Conservation (phyloP, 2,888 invertebrate genomes). For the Agrenia bidenticulata region DNA sequence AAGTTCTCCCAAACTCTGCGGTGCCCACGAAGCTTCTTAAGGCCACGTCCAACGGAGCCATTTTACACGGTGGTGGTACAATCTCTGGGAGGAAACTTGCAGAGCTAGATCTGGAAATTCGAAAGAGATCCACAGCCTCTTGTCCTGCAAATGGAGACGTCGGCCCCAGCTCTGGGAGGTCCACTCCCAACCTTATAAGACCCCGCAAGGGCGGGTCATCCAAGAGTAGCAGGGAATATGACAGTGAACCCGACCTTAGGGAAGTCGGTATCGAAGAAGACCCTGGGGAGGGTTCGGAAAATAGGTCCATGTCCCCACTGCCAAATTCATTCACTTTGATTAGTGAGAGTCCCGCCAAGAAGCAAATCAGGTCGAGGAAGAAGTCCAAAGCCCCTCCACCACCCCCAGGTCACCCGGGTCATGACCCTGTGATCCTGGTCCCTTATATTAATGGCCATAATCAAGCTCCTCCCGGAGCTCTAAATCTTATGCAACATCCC, state of each 20-base stretch:
- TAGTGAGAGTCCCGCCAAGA: conserved; percentile 59
- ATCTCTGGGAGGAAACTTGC: conserved; percentile 68
- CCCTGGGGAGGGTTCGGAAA: neutral
- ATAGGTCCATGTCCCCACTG: conserved; percentile 47
- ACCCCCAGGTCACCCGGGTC: conserved; percentile 45
- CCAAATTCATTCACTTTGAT: conserved; percentile 53
- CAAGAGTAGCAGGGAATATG: conserved; percentile 58
- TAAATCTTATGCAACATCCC: neutral
- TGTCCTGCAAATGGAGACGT: conserved; percentile 35
- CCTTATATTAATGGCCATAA: neutral
- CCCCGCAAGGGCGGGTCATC: conserved; percentile 11
- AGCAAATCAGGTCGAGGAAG: conserved; percentile 64
- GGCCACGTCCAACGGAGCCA: conserved; percentile 78
- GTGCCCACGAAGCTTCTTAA: conserved; percentile 67
- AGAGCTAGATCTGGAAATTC: conserved; percentile 35
- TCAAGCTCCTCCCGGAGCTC: neutral
- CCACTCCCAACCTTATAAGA: conserved; percentile 44
- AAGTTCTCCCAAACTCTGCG: conserved; percentile 47
- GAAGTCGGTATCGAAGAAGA: conserved; percentile 50
- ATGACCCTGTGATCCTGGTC: conserved; percentile 7
- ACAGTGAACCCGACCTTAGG: conserved; percentile 72
- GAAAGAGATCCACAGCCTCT: conserved; percentile 42
- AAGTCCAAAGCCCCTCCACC: conserved; percentile 77
- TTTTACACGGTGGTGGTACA: conserved; percentile 78
- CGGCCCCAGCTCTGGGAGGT: conserved; percentile 31